These are phyloP conservation scores for Falco novaeseelandiae DNA, from an alignment of 2,797 vertebrate genomes.

Conservation along the genomic window DNA sequence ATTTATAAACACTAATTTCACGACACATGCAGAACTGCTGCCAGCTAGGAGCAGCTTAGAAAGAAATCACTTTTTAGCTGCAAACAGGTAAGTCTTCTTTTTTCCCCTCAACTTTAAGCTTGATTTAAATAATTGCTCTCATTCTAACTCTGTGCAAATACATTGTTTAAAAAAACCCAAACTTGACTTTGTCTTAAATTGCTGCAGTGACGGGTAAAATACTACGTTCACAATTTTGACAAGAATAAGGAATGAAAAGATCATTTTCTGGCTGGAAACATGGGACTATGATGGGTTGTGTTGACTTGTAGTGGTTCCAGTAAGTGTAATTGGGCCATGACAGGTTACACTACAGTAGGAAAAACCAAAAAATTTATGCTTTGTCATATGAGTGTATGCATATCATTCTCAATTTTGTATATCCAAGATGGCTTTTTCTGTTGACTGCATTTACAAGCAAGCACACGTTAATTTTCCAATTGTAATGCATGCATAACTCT, in stretches of 20 bases:
- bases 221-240: not conserved
- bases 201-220: not conserved
- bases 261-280: not conserved
- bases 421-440: not conserved
- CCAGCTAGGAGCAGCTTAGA: not conserved
- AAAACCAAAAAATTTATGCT: not conserved
- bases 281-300: not conserved
- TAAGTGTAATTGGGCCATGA: not conserved
- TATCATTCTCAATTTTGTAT: not conserved
- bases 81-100: not conserved
- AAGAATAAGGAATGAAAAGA: not conserved
- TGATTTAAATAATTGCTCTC: not conserved
- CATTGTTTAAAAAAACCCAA: not conserved
- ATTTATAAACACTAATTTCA: constrained; percentile 57
- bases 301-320: not conserved
- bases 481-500: not conserved
- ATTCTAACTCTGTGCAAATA: not conserved
- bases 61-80: not conserved
- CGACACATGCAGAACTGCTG: not conserved
- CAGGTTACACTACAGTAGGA: not conserved
- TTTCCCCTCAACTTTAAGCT: not conserved
- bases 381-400: not conserved
- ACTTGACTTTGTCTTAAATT: not conserved
- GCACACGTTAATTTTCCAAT: not conserved
- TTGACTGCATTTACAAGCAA: not conserved